Conservation (phyloP, 2,797 vertebrate genomes). For the Parauchenoglanis punctatus region DNA sequence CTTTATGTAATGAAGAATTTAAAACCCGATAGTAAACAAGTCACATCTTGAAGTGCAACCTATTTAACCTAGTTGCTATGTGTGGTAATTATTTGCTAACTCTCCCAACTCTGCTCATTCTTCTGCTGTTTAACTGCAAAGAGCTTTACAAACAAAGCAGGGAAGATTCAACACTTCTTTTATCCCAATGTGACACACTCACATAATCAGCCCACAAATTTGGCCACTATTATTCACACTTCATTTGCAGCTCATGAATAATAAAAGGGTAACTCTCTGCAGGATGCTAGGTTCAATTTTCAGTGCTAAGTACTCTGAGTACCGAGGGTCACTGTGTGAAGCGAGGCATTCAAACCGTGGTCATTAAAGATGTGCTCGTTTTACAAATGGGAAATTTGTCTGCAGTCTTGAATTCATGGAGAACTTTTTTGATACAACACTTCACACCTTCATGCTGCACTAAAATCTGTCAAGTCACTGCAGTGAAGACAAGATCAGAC, state of each 20-base stretch:
- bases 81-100: not conserved
- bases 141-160: not conserved
- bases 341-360: not conserved
- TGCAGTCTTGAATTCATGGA: not conserved
- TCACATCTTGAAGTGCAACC: not conserved
- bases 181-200: not conserved
- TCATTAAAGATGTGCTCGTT: not conserved
- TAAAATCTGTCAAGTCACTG: not conserved
- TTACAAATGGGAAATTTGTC: not conserved
- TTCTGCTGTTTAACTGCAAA: not conserved
- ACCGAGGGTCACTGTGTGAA: conserved; percentile 11
- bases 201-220: not conserved
- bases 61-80: not conserved
- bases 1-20: not conserved
- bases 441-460: not conserved
- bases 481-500: conserved; percentile 5
- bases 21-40: not conserved
- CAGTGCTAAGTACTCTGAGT: not conserved
- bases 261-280: not conserved
- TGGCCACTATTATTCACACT: conserved; percentile 3
- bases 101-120: not conserved
- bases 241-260: conserved; percentile 3
- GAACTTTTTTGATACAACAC: not conserved
- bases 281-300: not conserved
- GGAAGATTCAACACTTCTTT: not conserved